Percentiles rank a stretch among this genome's conserved stretches.
Conservation (phyloP, 2,797 vertebrate species). For the Crocodylus rhombifer region DNA sequence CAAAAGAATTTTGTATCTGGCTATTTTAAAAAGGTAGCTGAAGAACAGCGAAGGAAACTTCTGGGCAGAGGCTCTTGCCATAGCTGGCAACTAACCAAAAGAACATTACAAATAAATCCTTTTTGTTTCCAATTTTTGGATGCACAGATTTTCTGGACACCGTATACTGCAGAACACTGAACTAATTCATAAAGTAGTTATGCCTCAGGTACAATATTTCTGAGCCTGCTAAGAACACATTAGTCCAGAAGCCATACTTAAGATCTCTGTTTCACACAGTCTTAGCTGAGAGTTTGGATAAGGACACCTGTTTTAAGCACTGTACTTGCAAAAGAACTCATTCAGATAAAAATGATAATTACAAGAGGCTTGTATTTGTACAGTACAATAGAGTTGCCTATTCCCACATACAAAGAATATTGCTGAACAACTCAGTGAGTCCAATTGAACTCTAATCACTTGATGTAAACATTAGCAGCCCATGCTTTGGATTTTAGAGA, state of each 20-base stretch:
- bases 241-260: background rate
- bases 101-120: too few species aligned
- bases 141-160: background rate
- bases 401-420: background rate
- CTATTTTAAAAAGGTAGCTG: background rate
- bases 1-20: background rate
- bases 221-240: background rate
- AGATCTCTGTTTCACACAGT: background rate
- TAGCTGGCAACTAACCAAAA: background rate
- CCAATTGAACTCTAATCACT: background rate
- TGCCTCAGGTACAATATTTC: background rate
- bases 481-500: background rate
- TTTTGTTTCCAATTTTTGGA: background rate
- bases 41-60: background rate
- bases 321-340: background rate
- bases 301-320: background rate
- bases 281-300: background rate
- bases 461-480: background rate
- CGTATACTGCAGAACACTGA: background rate
- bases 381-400: background rate
- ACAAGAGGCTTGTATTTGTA: background rate
- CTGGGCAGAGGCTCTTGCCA: background rate
- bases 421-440: background rate
- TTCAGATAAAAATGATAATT: slow-evolving; percentile 9
- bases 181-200: background rate